These are phyloP conservation scores for Drosophila fungiperda DNA, from an alignment of 2,888 invertebrate species.

Conservation along the genomic window DNA sequence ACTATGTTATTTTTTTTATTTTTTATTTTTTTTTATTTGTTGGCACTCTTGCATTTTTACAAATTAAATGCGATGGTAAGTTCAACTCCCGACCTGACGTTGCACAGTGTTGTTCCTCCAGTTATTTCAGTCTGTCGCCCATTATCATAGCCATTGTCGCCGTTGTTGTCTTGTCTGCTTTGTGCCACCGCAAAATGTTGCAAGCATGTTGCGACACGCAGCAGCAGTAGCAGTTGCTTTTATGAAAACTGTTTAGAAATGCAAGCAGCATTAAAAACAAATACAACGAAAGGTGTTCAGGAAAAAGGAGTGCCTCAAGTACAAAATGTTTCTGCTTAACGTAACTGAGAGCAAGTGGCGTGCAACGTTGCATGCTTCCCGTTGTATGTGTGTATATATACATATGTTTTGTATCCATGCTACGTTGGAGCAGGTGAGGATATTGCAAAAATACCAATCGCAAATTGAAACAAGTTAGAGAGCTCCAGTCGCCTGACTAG, in stretches of 20 bases:
- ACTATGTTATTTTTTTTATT: conserved; percentile 24
- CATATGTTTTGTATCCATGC: conserved; percentile 5
- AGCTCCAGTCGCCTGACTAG: neutral
- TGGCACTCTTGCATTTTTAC: conserved; percentile 35
- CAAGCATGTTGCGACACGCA: conserved; percentile 7
- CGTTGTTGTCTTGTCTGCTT: conserved; percentile 31
- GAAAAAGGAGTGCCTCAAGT: conserved; percentile 10
- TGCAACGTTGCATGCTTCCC: conserved; percentile 55
- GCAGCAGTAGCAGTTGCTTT: conserved; percentile 27
- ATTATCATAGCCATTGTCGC: conserved; percentile 17
- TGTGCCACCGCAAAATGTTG: conserved; percentile 48
- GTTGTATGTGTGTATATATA: neutral
- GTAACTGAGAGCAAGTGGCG: conserved; percentile 26
- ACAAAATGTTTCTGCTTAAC: conserved; percentile 41
- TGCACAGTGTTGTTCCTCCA: neutral
- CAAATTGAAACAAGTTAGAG: conserved; percentile 67
- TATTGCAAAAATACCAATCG: conserved; percentile 51
- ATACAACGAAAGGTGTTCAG: conserved; percentile 32
- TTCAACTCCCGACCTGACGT: conserved; percentile 13
- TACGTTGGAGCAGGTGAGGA: neutral
- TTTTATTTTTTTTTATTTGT: conserved; percentile 18
- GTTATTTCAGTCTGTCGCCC: conserved; percentile 11
- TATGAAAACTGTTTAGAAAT: conserved; percentile 71
- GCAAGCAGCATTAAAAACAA: conserved; percentile 63
- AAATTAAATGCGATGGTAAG: conserved; percentile 65